Conservation (phyloP, 2,888 invertebrate genomes). For the Strigamia transsilvanica region DNA sequence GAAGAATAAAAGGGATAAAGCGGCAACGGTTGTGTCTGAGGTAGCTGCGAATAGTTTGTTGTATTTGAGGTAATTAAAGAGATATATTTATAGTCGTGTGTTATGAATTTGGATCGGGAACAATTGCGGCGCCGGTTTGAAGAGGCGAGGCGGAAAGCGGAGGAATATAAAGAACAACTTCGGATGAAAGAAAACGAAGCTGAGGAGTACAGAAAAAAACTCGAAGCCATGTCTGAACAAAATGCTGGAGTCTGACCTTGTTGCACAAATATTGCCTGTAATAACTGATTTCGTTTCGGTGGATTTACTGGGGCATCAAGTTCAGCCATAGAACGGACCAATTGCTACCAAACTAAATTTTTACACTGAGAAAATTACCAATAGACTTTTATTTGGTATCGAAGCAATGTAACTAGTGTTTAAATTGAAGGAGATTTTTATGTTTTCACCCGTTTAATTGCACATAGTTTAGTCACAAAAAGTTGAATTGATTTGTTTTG, state of each 20-base stretch:
- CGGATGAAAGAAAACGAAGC: slow-evolving; percentile 56
- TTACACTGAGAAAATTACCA: too few relatives aligned
- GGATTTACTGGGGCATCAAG: not conserved
- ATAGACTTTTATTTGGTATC: too few relatives aligned
- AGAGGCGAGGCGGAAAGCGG: slow-evolving; percentile 56
- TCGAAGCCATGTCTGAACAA: slow-evolving; percentile 55
- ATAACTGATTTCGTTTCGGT: not conserved
- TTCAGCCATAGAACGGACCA: not conserved
- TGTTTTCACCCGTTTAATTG: too few relatives aligned
- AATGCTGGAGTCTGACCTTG: slow-evolving; percentile 25
- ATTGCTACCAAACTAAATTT: too few relatives aligned
- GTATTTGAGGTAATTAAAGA: not conserved
- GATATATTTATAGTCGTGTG: not conserved
- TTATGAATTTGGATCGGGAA: slow-evolving; percentile 53
- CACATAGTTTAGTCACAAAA: too few relatives aligned
- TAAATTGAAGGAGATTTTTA: too few relatives aligned
- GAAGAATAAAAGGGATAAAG: slow-evolving; percentile 27
- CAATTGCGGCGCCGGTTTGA: slow-evolving; percentile 55
- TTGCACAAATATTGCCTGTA: not conserved
- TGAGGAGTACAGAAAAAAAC: slow-evolving; percentile 55
- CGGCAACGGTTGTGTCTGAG: not conserved
- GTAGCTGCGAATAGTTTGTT: not conserved
- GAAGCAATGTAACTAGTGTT: too few relatives aligned
- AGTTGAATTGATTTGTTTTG: too few relatives aligned
- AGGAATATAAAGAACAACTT: slow-evolving; percentile 55